Base-by-base conservation (phyloP, 1,140 invertebrate species). In the Manduca sexta region DNA sequence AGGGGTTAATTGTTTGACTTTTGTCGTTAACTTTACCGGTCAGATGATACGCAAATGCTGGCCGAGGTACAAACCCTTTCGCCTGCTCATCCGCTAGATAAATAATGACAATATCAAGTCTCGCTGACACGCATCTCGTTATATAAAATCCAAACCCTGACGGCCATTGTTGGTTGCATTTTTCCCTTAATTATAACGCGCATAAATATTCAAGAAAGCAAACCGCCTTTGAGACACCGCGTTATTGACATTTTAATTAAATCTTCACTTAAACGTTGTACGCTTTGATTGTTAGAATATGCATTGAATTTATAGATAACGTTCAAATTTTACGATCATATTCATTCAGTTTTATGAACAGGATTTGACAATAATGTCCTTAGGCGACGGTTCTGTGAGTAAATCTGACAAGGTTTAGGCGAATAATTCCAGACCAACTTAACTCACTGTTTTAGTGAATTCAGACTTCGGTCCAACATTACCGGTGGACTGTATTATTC, bases 171-270 rank as follows among this genome's bases (percentile, higher is more conserved):
- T 37, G 54, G 49, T 26, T 70, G 39, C 53, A 68, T 74, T 74
- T 72, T 72, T 67, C 45, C 38, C 69, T 56, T 66, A 56, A 53
- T 70, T 73, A 72, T 67, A 72, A 62, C 52, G 40, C 35, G 48
- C 58, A 76, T 78, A 71, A 76, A 78, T 81, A 76, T 76, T 73
- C 67, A 74, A 63, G 58, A 69, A 73, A 69, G 62, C 58, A 63
- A 40, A 51, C 54, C 18, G 26, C 56, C 63, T 73, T 73, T 76
- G 69, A 72, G 52, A 66, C 45, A 40, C 44, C 52, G 40, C 56
- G 52, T 62, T 74, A 74, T 76, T 78, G 74, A 72, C 56, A 68
- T 70, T 71, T 69, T 69, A 70, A 74, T 72, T 54, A 69, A 70
- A 69, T 63, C 62, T 47, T 8, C 44, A 42, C 44, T 66, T 51